Percentiles rank a stretch among this genome's conserved stretches.
phyloP scores from a whole-genome alignment of 2,797 vertebrate species.

The Menidia menidia region DNA sequence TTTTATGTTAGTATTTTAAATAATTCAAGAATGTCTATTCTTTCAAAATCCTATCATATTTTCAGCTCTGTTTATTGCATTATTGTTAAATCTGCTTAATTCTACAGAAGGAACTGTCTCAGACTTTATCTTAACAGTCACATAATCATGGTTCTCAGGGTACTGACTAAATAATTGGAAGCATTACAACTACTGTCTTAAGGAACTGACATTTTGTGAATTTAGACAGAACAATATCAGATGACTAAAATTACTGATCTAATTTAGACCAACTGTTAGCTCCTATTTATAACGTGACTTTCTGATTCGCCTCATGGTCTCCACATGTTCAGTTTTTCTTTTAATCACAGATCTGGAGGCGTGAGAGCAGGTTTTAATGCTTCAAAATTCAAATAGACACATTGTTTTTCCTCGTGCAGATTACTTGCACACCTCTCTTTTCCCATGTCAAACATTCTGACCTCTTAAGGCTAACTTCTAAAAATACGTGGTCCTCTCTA shows the following conservation, averaged over 20 bases:
- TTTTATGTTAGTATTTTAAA: background rate
- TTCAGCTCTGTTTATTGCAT: background rate
- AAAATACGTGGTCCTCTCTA: no score
- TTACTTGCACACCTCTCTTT: no score
- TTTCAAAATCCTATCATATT: background rate
- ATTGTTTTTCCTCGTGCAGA: no score
- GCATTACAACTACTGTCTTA: background rate
- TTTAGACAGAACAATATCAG: conserved; percentile 7
- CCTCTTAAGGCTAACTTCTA: no score
- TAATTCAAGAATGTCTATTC: background rate
- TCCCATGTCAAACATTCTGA: no score
- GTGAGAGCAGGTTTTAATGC: background rate
- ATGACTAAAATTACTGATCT: conserved; percentile 18
- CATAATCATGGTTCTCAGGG: background rate
- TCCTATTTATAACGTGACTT: background rate
- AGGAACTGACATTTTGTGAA: background rate
- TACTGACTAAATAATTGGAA: background rate
- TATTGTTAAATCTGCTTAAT: background rate
- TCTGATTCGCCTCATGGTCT: background rate
- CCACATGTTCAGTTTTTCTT: background rate
- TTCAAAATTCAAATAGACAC: background rate
- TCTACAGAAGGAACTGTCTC: background rate
- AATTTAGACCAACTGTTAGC: conserved; percentile 5
- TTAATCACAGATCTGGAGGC: no score
- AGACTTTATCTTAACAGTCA: background rate